These are phyloP conservation scores for Epinephelus coioides DNA, from an alignment of 2,797 vertebrate species.

Conservation along the genomic window DNA sequence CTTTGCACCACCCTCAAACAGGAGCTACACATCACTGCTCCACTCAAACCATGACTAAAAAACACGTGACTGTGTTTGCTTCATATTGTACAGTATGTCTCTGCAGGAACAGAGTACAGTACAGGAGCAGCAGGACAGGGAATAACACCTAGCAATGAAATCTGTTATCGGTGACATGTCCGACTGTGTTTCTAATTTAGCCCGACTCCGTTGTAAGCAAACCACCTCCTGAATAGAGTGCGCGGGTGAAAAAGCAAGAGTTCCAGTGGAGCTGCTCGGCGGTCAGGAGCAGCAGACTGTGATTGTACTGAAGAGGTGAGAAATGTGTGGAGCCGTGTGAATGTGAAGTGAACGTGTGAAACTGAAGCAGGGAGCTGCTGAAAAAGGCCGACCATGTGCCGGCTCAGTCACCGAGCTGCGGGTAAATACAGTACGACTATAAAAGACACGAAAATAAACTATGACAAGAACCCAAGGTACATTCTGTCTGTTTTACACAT, in stretches of 20 bases:
- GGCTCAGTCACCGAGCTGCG: not conserved
- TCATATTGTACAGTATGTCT: not conserved
- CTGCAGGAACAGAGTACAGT: conserved; percentile 1
- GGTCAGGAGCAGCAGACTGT: conserved; percentile 28
- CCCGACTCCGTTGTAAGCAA: not conserved
- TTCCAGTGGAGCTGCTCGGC: conserved; percentile 12
- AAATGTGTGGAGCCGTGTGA: conserved; percentile 48
- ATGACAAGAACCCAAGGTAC: not conserved
- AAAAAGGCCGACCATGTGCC: not conserved
- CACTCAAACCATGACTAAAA: not conserved
- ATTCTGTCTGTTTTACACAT: not conserved
- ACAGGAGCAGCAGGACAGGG: conserved; percentile 5
- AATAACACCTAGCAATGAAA: conserved; percentile 16
- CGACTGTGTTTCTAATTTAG: conserved; percentile 24
- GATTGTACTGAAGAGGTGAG: conserved; percentile 39
- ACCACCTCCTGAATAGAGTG: not conserved
- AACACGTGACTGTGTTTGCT: not conserved
- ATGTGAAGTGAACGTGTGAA: conserved; percentile 51
- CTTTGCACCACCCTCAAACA: not conserved
- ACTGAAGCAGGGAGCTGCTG: conserved; percentile 9
- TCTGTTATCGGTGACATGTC: not conserved
- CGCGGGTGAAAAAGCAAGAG: not conserved
- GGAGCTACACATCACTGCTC: not conserved
- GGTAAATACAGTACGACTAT: conserved; percentile 9
- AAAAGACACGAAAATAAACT: conserved; percentile 23